Evolutionary conservation across 92 coral and sea anemone species (phyloP).

Genomic region (Phenganax subtilis): DNA sequence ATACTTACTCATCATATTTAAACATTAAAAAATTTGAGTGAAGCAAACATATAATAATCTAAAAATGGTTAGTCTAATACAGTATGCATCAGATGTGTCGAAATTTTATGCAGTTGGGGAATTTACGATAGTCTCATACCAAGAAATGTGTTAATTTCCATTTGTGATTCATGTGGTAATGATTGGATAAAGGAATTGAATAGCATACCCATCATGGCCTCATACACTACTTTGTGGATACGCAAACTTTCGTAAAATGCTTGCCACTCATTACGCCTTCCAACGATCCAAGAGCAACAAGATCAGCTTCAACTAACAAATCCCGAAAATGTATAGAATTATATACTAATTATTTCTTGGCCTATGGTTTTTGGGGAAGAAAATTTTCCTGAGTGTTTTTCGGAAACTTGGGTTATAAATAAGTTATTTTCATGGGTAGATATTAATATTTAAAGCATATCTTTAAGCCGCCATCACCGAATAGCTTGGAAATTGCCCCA

Average conservation of each 20-base stretch:
- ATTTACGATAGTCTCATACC: background rate
- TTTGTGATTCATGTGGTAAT: background rate
- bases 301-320: constrained; percentile 50
- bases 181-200: background rate
- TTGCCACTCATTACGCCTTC: constrained; percentile 48
- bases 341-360: too few relatives aligned
- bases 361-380: too few relatives aligned
- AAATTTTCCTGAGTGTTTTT: background rate
- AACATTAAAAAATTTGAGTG: background rate
- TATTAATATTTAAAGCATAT: background rate
- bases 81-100: background rate
- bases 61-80: constrained; percentile 7
- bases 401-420: background rate
- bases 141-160: constrained; percentile 1
- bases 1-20: constrained; percentile 4
- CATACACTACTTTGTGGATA: constrained; percentile 37
- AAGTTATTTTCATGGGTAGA: background rate
- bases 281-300: constrained; percentile 45
- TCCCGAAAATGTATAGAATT: constrained; percentile 14
- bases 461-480: constrained; percentile 28
- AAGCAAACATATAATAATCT: background rate
- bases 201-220: constrained; percentile 2
- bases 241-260: constrained; percentile 48
- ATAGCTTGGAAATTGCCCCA: constrained; percentile 37
- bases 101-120: background rate